Conservation (phyloP, 2,113 vertebrate genomes). For the Cynoglossus semilaevis region DNA sequence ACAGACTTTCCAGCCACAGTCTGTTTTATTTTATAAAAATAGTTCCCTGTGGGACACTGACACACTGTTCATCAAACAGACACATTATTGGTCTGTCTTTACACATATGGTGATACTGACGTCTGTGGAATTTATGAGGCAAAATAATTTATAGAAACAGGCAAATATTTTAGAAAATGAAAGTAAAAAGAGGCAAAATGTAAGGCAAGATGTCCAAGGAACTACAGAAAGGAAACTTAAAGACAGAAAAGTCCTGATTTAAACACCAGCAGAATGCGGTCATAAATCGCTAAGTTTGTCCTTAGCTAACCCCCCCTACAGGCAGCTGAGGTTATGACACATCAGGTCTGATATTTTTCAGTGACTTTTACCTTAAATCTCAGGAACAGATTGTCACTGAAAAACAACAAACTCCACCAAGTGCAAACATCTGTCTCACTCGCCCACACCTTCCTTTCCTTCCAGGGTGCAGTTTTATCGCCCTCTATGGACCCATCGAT, state of each 20-base stretch:
- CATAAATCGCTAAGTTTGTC: too few species aligned
- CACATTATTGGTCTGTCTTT: constrained; percentile 35
- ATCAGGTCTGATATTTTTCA: too few species aligned
- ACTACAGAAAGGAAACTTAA: too few species aligned
- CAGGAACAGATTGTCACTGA: background rate
- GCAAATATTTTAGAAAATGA: too few species aligned
- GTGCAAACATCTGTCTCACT: background rate
- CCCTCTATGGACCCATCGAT: constrained; percentile 97
- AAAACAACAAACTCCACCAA: background rate
- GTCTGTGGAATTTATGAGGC: too few species aligned
- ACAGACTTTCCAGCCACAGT: background rate
- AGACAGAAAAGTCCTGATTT: too few species aligned
- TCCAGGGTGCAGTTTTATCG: constrained; percentile 92
- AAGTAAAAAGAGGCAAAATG: too few species aligned
- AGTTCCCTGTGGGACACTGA: constrained; percentile 19
- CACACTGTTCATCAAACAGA: constrained; percentile 26
- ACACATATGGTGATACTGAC: constrained; percentile 23
- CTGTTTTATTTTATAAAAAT: constrained; percentile 2
- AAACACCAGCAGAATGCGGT: too few species aligned
- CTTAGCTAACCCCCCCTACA: too few species aligned
- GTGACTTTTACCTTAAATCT: background rate
- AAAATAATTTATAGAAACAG: too few species aligned
- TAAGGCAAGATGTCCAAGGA: too few species aligned
- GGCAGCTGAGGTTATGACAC: too few species aligned
- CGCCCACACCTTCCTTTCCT: constrained; percentile 21